Percentiles rank a stretch among this genome's conserved stretches.
These are phyloP conservation scores for Anarhynchus alexandrinus DNA, from an alignment of 2,113 vertebrate species.

Conservation along the genomic window DNA sequence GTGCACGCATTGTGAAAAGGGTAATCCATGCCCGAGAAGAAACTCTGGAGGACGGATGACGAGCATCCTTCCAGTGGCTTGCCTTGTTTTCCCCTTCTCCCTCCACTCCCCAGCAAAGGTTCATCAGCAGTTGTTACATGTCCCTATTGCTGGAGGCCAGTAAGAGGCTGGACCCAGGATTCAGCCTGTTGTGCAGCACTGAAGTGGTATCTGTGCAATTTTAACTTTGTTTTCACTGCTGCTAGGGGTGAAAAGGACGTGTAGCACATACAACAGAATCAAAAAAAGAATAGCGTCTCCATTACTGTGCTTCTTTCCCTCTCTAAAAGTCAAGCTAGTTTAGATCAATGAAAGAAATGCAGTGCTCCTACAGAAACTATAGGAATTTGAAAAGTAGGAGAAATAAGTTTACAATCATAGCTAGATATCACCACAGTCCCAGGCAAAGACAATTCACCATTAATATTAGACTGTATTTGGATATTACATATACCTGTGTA, in stretches of 20 bases:
- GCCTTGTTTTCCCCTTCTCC: background rate
- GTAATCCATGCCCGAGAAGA: background rate
- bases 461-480: background rate
- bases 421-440: background rate
- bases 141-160: background rate
- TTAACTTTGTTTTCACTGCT: background rate
- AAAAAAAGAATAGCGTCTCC: background rate
- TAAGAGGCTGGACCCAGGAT: background rate
- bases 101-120: background rate
- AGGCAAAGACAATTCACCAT: background rate
- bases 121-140: background rate
- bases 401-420: background rate
- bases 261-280: background rate
- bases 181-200: background rate
- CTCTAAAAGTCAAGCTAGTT: background rate
- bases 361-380: background rate
- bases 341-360: background rate
- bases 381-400: background rate
- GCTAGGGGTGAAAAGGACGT: background rate
- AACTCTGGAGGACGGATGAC: background rate
- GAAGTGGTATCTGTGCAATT: background rate
- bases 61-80: background rate
- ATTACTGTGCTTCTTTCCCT: background rate
- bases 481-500: background rate
- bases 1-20: background rate